Percentiles rank a stretch among this genome's conserved stretches.
These are phyloP conservation scores for Phytoseiulus persimilis DNA, from an alignment of 2,888 invertebrate genomes.

Conservation along the genomic window DNA sequence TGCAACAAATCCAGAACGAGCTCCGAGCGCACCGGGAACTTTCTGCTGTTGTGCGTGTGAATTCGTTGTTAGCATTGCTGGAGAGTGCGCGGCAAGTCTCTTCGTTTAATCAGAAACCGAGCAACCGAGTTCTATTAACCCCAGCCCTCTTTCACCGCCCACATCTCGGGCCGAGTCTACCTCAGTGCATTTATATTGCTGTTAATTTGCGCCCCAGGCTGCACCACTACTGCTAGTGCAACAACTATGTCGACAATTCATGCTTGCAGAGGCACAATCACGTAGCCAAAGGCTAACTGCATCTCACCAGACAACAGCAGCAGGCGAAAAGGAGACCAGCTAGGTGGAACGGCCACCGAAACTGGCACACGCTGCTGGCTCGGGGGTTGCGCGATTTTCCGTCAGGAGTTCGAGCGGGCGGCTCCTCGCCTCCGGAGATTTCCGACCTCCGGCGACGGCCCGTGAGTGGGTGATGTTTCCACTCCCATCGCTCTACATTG, in stretches of 20 bases:
- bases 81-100: not conserved
- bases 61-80: not conserved
- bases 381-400: not conserved
- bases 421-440: too few species aligned
- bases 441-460: too few species aligned
- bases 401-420: not conserved
- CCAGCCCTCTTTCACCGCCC: not conserved
- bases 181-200: constrained; percentile 5
- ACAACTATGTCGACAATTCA: not conserved
- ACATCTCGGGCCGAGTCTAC: not conserved
- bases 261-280: constrained; percentile 5
- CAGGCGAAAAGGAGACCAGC: not conserved
- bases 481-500: too few species aligned
- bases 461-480: too few species aligned
- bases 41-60: not conserved
- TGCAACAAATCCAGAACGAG: too few species aligned
- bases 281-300: not conserved
- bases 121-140: not conserved
- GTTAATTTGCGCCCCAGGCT: constrained; percentile 5
- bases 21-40: not conserved
- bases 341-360: not conserved
- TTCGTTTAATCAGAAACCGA: constrained; percentile 5
- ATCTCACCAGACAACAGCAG: not conserved
- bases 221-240: not conserved
- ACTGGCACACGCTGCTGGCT: not conserved